Conservation (phyloP, 2,797 vertebrate genomes). For the Diplodus puntazzo region DNA sequence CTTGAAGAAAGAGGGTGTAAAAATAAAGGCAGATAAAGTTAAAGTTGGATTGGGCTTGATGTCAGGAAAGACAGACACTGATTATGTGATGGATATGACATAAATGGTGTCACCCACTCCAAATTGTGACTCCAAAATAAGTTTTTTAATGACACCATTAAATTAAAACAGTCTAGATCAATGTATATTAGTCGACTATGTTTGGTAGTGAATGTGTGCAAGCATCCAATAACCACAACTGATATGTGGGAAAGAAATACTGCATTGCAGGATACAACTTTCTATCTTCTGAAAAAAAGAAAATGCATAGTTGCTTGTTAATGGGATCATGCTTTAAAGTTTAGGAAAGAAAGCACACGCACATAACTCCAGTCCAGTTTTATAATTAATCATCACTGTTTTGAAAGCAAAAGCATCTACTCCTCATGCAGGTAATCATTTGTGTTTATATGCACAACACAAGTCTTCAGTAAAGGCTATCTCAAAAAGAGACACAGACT, state of each 20-base stretch:
- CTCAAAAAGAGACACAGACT: background rate
- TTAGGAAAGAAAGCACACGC: no score
- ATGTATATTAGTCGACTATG: constrained; percentile 64
- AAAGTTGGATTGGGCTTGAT: constrained; percentile 48
- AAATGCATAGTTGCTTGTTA: no score
- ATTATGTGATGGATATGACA: constrained; percentile 69
- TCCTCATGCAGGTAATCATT: background rate
- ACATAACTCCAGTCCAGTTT: background rate
- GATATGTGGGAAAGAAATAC: background rate
- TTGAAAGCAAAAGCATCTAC: background rate
- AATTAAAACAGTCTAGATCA: constrained; percentile 66
- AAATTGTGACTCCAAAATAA: no score
- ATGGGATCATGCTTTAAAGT: no score
- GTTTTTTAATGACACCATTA: constrained; percentile 77
- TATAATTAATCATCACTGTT: background rate
- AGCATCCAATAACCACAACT: constrained; percentile 10
- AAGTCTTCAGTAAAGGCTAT: background rate
- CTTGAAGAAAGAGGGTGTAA: background rate
- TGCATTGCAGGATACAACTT: no score
- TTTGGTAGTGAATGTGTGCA: constrained; percentile 34
- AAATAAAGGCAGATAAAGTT: constrained; percentile 51
- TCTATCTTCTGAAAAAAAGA: no score
- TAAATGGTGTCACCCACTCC: no score
- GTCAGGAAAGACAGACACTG: constrained; percentile 72
- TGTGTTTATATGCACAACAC: background rate